These are phyloP conservation scores for Gambusia yucatana DNA, from an alignment of 2,797 vertebrate species.

Conservation along the genomic window DNA sequence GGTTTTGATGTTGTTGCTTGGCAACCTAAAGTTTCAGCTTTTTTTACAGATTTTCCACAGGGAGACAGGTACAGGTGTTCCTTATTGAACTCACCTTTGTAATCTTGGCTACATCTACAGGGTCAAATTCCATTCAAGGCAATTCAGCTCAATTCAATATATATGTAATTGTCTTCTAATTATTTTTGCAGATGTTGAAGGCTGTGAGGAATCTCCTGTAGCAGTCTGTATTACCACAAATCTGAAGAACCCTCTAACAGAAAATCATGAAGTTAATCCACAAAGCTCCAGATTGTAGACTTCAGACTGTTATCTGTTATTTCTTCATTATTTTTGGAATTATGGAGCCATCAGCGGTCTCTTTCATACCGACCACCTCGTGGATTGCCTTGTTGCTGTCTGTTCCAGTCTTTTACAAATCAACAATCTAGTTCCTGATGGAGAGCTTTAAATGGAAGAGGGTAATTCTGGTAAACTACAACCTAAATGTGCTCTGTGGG, in stretches of 20 bases:
- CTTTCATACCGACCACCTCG: background rate
- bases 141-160: no score
- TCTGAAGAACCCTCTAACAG: background rate
- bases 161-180: background rate
- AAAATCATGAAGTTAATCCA: background rate
- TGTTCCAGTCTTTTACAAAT: background rate
- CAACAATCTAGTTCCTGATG: background rate
- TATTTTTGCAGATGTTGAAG: background rate
- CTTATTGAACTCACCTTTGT: background rate
- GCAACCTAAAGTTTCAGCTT: background rate
- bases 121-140: background rate
- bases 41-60: background rate
- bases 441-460: background rate
- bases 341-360: no score
- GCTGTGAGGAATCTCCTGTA: background rate
- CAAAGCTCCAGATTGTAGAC: background rate
- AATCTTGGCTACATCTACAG: no score
- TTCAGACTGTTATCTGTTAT: background rate
- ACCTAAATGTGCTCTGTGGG: no score
- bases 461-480: background rate
- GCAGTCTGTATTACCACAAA: background rate
- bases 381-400: background rate
- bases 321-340: background rate
- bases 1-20: background rate
- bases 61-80: background rate